Percentiles rank a stretch among this genome's conserved stretches.
Conservation (phyloP, 2,113 vertebrate species). For the Scartelaos histophorus region DNA sequence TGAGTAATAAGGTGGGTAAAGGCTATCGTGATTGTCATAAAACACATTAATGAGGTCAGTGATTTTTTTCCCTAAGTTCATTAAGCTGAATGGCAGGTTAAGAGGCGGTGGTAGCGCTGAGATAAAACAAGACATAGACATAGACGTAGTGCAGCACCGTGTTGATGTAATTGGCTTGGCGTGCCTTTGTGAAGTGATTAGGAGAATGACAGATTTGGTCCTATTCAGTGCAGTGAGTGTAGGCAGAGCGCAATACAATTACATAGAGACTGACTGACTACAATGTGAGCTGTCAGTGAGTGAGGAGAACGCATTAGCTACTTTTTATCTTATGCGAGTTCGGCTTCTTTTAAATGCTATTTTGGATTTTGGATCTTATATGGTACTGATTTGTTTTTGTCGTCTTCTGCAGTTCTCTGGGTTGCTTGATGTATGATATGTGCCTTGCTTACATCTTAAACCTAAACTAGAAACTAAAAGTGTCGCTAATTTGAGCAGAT, state of each 20-base stretch:
- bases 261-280: neutral
- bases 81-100: conserved; percentile 22
- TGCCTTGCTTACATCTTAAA: too few species aligned
- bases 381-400: too few species aligned
- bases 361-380: too few species aligned
- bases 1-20: conserved; percentile 20
- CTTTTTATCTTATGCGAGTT: too few species aligned
- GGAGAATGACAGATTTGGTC: neutral
- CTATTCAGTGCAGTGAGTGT: neutral
- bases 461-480: too few species aligned
- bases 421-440: too few species aligned
- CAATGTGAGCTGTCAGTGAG: neutral
- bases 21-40: conserved; percentile 23
- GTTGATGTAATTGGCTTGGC: neutral
- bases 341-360: too few species aligned
- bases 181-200: conserved; percentile 4
- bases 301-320: neutral
- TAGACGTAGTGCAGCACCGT: neutral
- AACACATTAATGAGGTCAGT: conserved; percentile 30
- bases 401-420: too few species aligned
- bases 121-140: neutral
- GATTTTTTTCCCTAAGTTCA: conserved; percentile 35
- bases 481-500: too few species aligned
- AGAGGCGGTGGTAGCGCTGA: conserved; percentile 7
- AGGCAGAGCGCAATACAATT: neutral